Conservation (phyloP, 2,797 vertebrate species). For the Chlorospingus flavigularis region DNA sequence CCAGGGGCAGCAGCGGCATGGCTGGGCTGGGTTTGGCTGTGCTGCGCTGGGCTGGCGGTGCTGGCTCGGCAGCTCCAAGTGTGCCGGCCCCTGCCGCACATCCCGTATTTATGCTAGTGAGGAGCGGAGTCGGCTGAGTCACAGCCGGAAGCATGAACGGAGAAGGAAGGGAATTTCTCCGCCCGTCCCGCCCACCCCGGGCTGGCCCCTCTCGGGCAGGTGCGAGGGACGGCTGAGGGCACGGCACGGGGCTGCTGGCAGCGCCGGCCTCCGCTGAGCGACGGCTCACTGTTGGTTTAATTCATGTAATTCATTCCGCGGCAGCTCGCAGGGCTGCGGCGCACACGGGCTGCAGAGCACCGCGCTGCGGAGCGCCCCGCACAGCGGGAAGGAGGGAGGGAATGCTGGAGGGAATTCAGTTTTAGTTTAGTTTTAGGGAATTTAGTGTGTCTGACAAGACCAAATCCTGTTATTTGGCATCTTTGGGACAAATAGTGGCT, state of each 20-base stretch:
- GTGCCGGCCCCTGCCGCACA: accelerated
- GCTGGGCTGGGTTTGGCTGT: background rate
- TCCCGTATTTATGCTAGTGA: accelerated
- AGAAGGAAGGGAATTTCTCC: too few species aligned
- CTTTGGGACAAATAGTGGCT: background rate
- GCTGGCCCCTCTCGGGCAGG: background rate
- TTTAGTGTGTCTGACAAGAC: background rate
- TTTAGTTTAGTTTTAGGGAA: background rate
- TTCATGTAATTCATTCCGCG: accelerated
- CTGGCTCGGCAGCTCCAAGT: background rate
- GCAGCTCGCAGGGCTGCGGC: accelerated
- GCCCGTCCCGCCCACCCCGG: background rate
- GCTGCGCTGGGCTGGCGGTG: background rate
- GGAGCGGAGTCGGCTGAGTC: background rate
- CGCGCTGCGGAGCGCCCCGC: accelerated
- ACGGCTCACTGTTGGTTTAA: accelerated
- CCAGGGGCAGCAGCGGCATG: background rate
- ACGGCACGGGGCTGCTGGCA: accelerated
- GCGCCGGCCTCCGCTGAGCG: accelerated
- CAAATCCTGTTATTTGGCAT: background rate
- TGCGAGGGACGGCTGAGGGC: background rate
- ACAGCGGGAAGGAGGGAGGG: accelerated
- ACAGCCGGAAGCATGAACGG: background rate
- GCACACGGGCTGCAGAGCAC: accelerated
- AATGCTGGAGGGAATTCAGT: background rate